Percentiles rank a stretch among this genome's conserved stretches.
These are phyloP conservation scores for Esox lucius DNA, from an alignment of 2,797 vertebrate genomes.

Conservation along the genomic window DNA sequence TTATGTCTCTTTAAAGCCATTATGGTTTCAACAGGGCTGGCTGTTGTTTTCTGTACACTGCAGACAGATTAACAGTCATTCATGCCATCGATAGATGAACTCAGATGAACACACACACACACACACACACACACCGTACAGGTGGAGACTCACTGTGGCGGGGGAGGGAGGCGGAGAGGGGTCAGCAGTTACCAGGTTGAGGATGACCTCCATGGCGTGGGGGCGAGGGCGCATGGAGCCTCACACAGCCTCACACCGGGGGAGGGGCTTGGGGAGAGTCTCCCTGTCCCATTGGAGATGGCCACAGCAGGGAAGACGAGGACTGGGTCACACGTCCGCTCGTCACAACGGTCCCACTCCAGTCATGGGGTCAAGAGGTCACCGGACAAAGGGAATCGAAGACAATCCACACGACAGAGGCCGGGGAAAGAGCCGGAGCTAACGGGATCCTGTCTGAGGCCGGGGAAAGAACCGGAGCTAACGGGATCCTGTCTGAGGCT, in stretches of 20 bases:
- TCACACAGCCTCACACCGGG: conserved; percentile 8
- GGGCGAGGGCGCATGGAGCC: conserved; percentile 38
- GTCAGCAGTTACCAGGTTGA: conserved; percentile 76
- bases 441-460: conserved; percentile 15
- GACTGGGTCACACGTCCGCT: conserved; percentile 14
- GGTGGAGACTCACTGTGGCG: conserved; percentile 64
- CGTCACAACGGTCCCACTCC: conserved; percentile 45
- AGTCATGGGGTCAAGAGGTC: neutral
- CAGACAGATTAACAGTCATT: neutral
- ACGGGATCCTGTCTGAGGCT: conserved; percentile 17
- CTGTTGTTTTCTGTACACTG: neutral
- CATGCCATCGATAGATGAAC: neutral
- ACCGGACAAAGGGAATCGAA: conserved; percentile 36
- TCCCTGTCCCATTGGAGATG: conserved; percentile 12
- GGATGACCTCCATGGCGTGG: conserved; percentile 74
- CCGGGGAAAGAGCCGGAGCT: conserved; percentile 1
- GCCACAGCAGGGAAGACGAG: conserved; percentile 7
- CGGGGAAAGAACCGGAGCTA: neutral
- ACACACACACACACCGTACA: conserved; percentile 15
- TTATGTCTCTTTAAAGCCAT: conserved; percentile 9
- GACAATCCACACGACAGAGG: conserved; percentile 30
- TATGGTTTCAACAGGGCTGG: neutral
- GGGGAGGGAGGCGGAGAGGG: conserved; percentile 57
- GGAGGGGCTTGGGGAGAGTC: conserved; percentile 16
- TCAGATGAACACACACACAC: neutral